phyloP scores from a whole-genome alignment of 1,140 invertebrate genomes.

The Hylaeus anthracinus region DNA sequence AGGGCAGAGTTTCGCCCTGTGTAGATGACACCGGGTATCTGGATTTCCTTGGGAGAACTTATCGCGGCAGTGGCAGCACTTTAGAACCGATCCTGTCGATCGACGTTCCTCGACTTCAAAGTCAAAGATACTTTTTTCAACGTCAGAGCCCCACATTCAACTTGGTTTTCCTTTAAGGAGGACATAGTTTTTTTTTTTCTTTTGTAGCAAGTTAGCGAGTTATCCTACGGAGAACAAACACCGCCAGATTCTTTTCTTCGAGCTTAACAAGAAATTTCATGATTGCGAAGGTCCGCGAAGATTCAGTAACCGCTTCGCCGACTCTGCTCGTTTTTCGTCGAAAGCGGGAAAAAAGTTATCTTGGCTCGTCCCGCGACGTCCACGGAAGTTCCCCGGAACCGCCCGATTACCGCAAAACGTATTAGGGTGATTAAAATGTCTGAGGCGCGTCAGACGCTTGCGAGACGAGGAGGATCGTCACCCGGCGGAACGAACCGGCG shows the following conservation, averaged over 20 bases:
- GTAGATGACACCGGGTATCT: too few species aligned
- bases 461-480: not conserved
- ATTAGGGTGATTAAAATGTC: slow-evolving; percentile 44
- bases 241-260: not conserved
- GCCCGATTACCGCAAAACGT: slow-evolving; percentile 36
- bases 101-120: too few species aligned
- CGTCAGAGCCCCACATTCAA: too few species aligned
- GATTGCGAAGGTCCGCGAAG: not conserved
- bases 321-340: slow-evolving; percentile 3
- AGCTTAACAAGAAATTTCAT: not conserved
- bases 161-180: too few species aligned
- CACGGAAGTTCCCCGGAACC: slow-evolving; percentile 12
- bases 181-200: too few species aligned
- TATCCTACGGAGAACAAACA: not conserved
- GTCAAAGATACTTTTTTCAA: too few species aligned
- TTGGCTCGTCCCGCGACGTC: not conserved
- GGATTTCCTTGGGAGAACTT: too few species aligned
- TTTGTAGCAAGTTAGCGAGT: too few species aligned
- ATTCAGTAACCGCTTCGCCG: not conserved
- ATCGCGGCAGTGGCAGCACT: too few species aligned
- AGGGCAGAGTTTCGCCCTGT: too few species aligned
- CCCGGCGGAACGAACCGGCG: slow-evolving; percentile 17
- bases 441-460: slow-evolving; percentile 1
- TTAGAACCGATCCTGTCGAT: too few species aligned
- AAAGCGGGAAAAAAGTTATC: slow-evolving; percentile 24